Conservation (phyloP, 2,113 vertebrate species). For the Gallinago media region DNA sequence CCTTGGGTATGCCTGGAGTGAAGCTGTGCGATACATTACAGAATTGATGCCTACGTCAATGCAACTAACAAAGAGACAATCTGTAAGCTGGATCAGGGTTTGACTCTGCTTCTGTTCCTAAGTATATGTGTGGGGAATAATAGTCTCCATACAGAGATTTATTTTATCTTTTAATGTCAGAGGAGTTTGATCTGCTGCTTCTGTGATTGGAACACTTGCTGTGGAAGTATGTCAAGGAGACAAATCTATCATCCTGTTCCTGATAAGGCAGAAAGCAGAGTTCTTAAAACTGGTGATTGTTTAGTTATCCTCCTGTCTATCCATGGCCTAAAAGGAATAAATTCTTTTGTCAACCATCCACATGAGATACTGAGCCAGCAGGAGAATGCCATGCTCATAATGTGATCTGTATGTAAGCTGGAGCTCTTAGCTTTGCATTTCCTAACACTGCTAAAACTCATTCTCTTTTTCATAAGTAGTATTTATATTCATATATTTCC, state of each 20-base stretch:
- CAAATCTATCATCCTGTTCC: neutral
- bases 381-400: neutral
- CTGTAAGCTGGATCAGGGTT: neutral
- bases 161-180: conserved; percentile 10
- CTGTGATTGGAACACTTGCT: neutral
- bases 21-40: neutral
- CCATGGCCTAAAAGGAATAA: neutral
- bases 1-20: neutral
- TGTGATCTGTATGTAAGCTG: neutral
- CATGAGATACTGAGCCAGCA: neutral
- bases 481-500: neutral
- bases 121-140: neutral
- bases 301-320: neutral
- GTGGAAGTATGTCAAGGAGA: conserved; percentile 43
- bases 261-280: neutral
- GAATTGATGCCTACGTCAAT: neutral
- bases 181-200: neutral
- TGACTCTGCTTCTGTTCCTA: neutral
- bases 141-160: neutral
- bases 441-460: neutral
- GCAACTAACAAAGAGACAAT: neutral
- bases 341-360: neutral
- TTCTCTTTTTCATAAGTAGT: neutral
- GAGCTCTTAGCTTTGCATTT: neutral
- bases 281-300: neutral